Percentiles rank a stretch among this genome's conserved stretches.
phyloP scores from a whole-genome alignment of 2,797 vertebrate species.

The Anisognathus igniventris region DNA sequence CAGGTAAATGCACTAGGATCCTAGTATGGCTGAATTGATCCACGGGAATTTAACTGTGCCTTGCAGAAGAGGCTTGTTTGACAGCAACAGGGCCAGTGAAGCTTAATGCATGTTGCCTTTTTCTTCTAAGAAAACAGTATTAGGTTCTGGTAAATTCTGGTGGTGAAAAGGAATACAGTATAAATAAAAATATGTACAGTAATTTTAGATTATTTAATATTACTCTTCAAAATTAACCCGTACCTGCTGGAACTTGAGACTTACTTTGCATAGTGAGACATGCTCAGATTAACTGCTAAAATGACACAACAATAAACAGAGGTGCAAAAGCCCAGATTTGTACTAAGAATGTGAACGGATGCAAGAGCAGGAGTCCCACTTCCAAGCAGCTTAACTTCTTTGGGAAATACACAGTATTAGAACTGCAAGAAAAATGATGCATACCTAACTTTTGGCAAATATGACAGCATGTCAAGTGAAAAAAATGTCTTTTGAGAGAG shows the following conservation, averaged over 20 bases:
- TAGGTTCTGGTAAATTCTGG: background rate
- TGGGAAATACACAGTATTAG: background rate
- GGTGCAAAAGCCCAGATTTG: background rate
- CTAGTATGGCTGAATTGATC: background rate
- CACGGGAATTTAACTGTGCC: background rate
- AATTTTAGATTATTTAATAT: background rate
- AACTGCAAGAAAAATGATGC: background rate
- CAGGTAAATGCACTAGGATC: background rate
- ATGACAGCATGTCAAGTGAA: background rate
- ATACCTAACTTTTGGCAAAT: background rate
- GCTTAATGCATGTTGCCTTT: background rate
- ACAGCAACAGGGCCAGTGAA: background rate
- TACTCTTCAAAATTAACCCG: background rate
- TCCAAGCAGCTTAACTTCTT: background rate
- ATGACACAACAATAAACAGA: background rate
- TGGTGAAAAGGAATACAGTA: background rate
- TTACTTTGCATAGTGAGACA: background rate
- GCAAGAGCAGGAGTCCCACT: background rate
- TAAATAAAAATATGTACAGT: conserved; percentile 5
- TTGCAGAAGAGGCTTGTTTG: background rate
- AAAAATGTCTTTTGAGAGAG: background rate
- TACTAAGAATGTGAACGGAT: background rate
- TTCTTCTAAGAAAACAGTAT: background rate
- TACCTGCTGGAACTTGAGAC: background rate
- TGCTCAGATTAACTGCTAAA: background rate